Percentiles rank a stretch among this genome's conserved stretches.
These are phyloP conservation scores for Athripsodes cinereus DNA, from an alignment of 2,888 invertebrate genomes.

Conservation along the genomic window DNA sequence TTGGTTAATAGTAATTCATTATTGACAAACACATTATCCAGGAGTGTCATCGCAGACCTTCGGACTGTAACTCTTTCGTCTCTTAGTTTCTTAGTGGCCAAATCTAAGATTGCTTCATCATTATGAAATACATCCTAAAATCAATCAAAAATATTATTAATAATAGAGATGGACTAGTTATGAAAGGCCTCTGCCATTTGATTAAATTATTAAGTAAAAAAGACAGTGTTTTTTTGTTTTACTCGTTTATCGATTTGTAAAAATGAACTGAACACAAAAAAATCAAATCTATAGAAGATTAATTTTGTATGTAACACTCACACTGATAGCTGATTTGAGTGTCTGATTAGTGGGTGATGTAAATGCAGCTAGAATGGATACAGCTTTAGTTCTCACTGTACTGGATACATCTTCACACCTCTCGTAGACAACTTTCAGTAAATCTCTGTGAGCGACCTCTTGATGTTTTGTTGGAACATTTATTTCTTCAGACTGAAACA, in stretches of 20 bases:
- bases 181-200: no score
- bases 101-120: conserved; percentile 36
- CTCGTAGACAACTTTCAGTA: conserved; percentile 48
- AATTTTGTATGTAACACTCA: no score
- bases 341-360: conserved; percentile 32
- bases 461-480: conserved; percentile 28
- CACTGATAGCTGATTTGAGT: conserved; percentile 16
- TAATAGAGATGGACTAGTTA: no score
- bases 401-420: conserved; percentile 52
- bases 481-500: background rate
- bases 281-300: no score
- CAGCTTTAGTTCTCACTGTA: conserved; percentile 56
- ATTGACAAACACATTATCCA: conserved; percentile 34
- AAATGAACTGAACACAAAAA: no score
- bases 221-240: no score
- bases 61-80: conserved; percentile 45
- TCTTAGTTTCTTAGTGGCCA: conserved; percentile 37
- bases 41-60: conserved; percentile 37
- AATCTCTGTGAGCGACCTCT: conserved; percentile 35
- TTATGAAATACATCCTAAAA: conserved; percentile 34
- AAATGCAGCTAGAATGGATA: conserved; percentile 50
- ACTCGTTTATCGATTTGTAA: no score
- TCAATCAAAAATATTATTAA: background rate
- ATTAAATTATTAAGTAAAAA: no score
- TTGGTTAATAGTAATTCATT: conserved; percentile 20